phyloP scores from a whole-genome alignment of 2,797 vertebrate species.

The Myiotriccus ornatus region DNA sequence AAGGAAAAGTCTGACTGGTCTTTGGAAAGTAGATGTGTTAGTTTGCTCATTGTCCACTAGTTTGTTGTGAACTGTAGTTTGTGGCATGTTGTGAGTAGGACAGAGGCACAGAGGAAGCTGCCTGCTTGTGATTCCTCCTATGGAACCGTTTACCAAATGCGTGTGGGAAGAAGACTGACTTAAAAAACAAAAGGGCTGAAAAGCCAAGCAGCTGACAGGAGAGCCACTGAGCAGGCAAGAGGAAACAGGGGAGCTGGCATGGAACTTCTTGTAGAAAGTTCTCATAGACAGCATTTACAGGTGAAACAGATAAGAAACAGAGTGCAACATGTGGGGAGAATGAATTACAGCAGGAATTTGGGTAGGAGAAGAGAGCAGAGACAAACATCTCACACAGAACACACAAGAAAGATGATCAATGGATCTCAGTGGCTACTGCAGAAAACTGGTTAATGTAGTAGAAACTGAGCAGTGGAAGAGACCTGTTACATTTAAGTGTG shows the following conservation, averaged over 20 bases:
- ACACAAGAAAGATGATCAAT: background rate
- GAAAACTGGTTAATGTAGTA: background rate
- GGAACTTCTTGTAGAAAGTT: background rate
- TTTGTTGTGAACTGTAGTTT: background rate
- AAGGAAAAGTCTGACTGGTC: background rate
- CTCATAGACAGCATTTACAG: background rate
- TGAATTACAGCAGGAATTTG: background rate
- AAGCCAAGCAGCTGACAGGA: background rate
- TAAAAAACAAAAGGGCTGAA: background rate
- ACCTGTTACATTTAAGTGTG: background rate
- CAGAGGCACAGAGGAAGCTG: background rate
- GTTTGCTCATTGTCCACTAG: background rate
- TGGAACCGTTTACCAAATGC: background rate
- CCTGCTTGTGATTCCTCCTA: background rate
- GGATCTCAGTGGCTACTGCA: background rate
- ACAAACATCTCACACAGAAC: background rate
- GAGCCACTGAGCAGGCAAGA: background rate
- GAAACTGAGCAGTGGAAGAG: background rate
- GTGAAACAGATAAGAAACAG: background rate
- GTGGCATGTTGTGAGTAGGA: background rate
- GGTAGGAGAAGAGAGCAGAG: background rate
- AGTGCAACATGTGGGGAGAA: background rate
- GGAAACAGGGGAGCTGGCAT: background rate
- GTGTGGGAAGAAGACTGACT: background rate
- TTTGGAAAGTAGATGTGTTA: background rate